A percentile compares a stretch with the other conserved stretches of the same genome.
Evolutionary conservation across 2,888 invertebrate genomes (phyloP).

Genomic region (Podotricha telesiphe): DNA sequence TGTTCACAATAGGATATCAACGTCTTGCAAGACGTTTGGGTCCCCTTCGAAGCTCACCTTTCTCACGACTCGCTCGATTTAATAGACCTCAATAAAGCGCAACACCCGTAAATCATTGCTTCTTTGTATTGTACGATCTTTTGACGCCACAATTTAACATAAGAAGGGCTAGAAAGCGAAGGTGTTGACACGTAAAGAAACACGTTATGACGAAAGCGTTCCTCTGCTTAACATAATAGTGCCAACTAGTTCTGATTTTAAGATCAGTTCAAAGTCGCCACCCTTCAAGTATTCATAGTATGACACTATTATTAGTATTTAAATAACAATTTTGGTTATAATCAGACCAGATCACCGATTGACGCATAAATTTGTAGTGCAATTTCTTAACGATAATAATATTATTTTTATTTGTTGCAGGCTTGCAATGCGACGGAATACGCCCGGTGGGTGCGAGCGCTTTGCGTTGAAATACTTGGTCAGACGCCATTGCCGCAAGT

Average conservation of each 20-base stretch:
- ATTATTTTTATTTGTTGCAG: slow-evolving; percentile 77
- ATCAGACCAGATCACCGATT: slow-evolving; percentile 49
- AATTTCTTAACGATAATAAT: slow-evolving; percentile 46
- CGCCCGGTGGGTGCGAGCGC: slow-evolving; percentile 89
- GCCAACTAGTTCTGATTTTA: slow-evolving; percentile 60
- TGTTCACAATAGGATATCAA: slow-evolving; percentile 48
- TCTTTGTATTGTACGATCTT: slow-evolving; percentile 73
- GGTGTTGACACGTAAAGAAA: slow-evolving; percentile 79
- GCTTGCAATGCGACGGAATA: slow-evolving; percentile 87
- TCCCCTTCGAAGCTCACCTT: slow-evolving; percentile 66
- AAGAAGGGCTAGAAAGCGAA: slow-evolving; percentile 79
- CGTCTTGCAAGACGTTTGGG: slow-evolving; percentile 65
- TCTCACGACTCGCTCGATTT: slow-evolving; percentile 77
- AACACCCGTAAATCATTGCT: slow-evolving; percentile 77
- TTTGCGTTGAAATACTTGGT: slow-evolving; percentile 89
- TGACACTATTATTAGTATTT: slow-evolving; percentile 44
- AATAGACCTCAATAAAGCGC: slow-evolving; percentile 74
- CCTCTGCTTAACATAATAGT: slow-evolving; percentile 53
- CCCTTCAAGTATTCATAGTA: slow-evolving; percentile 50
- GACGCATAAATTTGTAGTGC: slow-evolving; percentile 51
- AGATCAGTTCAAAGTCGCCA: slow-evolving; percentile 58
- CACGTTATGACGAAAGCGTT: slow-evolving; percentile 59
- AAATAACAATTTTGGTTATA: slow-evolving; percentile 41
- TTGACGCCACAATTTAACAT: slow-evolving; percentile 73
- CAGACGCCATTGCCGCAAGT: slow-evolving; percentile 89